Base-by-base conservation (phyloP, 2,113 vertebrate genomes). In the Furnarius figulus region DNA sequence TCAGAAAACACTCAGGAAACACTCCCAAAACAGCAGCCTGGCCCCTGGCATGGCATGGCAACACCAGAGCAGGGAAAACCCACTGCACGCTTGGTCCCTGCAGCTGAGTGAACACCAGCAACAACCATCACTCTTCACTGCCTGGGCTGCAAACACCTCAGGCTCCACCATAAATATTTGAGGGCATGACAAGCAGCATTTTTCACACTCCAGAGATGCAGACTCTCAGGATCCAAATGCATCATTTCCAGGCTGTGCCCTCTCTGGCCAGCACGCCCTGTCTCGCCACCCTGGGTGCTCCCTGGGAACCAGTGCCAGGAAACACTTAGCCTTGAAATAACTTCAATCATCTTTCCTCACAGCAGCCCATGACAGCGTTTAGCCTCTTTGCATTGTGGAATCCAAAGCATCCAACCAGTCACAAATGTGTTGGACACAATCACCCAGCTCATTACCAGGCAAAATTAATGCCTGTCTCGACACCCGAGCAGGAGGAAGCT, bases 301-400 rank as follows among this genome's bases (percentile, higher is more conserved):
- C 77, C 46, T 1, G 1, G 23, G 75, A 74, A 71, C 8, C 10
- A 0, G 7, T 40, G 92, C 95, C 96, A 94, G 42, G 61, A 83
- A 79, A 24, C 92, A 83, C 72, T 94, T 50, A 93, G 94, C 59
- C 90, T 70, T 55, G 82, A 83, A 93, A 85, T 14, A 22, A 90
- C 59, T 55, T 62, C 66, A 86, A 80, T 93, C 80, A 66, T 50
- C 83, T 77, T 77, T 66, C 86, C 59, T 87, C n/a, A 4, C 89
- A 87, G 66, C 89, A 73, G 73, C 94, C 91, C 91, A 42, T 37
- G 80, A 65, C 68, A 87, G 94, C 12, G 0, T 76, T 95, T 89
- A 93, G 93, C 91, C 94, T 91, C 85, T 91, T 94, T 89, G 77
- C 71, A 5, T 35, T 33, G 66, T 73, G 71, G 46, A 88, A 88